These are phyloP conservation scores for Netelia fuscicornis DNA, from an alignment of 2,888 invertebrate genomes.

Conservation along the genomic window DNA sequence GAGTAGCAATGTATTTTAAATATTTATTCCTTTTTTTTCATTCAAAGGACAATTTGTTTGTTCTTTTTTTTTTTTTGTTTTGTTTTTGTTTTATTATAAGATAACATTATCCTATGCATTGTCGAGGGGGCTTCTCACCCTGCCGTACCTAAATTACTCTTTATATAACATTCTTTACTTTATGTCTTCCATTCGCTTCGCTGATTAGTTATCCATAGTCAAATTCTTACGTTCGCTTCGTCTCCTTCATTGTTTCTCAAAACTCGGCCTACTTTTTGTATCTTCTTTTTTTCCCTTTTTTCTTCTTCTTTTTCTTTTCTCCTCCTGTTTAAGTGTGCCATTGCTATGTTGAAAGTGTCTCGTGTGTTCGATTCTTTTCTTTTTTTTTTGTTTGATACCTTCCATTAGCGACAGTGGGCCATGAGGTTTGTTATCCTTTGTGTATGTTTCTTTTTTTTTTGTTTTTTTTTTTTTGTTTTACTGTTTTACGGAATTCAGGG, in stretches of 20 bases:
- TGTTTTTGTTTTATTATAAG: constrained; percentile 83
- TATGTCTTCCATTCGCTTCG: constrained; percentile 79
- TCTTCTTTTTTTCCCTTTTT: constrained; percentile 20
- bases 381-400: constrained; percentile 27
- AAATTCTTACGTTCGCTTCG: constrained; percentile 66
- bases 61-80: constrained; percentile 65
- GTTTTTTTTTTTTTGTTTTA: constrained; percentile 21
- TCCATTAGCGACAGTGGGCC: constrained; percentile 41
- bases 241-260: constrained; percentile 57
- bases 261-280: constrained; percentile 62
- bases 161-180: constrained; percentile 84
- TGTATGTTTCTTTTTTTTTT: too few relatives aligned
- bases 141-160: constrained; percentile 84
- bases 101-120: constrained; percentile 85
- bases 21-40: constrained; percentile 84
- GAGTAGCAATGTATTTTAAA: constrained; percentile 82
- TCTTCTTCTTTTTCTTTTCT: constrained; percentile 32
- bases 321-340: constrained; percentile 57
- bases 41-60: constrained; percentile 84
- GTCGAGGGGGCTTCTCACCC: constrained; percentile 81
- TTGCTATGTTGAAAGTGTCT: constrained; percentile 63
- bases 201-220: constrained; percentile 79
- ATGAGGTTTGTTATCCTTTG: neutral
- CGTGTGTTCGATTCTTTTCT: constrained; percentile 33
- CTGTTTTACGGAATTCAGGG: constrained; percentile 24